These are phyloP conservation scores for Sylvilagus floridanus DNA, from an alignment of 2,797 vertebrate species.

Conservation along the genomic window DNA sequence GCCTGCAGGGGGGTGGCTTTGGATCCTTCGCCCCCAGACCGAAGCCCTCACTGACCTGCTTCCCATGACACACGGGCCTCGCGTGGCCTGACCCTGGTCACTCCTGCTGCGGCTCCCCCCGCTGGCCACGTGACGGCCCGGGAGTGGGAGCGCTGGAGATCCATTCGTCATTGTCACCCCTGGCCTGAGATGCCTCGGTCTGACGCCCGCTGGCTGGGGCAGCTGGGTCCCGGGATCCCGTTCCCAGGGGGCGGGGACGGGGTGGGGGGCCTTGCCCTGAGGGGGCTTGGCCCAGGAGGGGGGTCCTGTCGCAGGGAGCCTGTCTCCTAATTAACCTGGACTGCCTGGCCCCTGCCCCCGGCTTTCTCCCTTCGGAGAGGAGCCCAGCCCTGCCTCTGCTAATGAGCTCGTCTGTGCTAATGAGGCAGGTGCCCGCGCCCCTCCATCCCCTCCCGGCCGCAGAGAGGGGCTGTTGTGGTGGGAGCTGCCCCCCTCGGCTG, in stretches of 20 bases:
- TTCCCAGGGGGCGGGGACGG: too few relatives aligned
- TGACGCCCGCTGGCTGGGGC: not conserved
- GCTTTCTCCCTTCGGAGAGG: slow-evolving; percentile 8
- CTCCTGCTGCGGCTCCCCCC: not conserved
- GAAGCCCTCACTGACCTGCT: not conserved
- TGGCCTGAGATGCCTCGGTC: not conserved
- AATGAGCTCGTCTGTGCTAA: slow-evolving; percentile 73
- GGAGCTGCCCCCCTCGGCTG: not conserved
- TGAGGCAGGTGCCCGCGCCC: slow-evolving; percentile 61
- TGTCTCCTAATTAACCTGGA: not conserved
- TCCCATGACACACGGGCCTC: not conserved
- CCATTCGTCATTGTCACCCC: not conserved
- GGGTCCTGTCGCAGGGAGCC: not conserved
- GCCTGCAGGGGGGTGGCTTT: not conserved
- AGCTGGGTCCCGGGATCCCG: not conserved
- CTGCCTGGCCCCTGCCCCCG: not conserved
- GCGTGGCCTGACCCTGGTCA: not conserved
- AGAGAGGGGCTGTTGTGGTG: slow-evolving; percentile 21
- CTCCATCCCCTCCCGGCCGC: not conserved
- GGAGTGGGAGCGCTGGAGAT: too few relatives aligned
- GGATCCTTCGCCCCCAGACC: not conserved
- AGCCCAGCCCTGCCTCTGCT: slow-evolving; percentile 40
- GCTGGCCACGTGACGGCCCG: too few relatives aligned
- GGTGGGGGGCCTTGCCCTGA: not conserved
- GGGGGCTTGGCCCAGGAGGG: not conserved